phyloP scores from a whole-genome alignment of 2,797 vertebrate genomes.

The Triplophysa bombifrons region DNA sequence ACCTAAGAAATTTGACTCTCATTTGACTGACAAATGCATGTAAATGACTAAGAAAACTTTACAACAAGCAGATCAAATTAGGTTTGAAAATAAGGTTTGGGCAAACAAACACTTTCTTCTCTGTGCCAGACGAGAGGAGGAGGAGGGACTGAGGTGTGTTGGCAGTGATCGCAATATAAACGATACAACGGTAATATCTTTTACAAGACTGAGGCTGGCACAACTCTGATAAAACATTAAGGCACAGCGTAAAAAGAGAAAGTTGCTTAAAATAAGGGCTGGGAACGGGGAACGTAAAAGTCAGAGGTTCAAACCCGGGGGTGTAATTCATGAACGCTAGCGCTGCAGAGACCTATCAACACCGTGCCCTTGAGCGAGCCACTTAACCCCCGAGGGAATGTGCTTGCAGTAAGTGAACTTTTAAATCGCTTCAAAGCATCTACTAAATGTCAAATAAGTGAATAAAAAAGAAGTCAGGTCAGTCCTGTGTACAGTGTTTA shows the following conservation, averaged over 20 bases:
- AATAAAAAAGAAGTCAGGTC: conserved; percentile 53
- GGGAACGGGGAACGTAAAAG: conserved; percentile 23
- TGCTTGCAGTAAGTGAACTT: conserved; percentile 42
- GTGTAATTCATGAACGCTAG: conserved; percentile 25
- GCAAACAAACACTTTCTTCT: conserved; percentile 43
- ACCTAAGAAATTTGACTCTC: background rate
- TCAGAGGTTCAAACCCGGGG: conserved; percentile 14
- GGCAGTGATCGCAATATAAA: conserved; percentile 53
- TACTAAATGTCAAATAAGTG: conserved; percentile 46
- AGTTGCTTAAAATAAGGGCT: conserved; percentile 3
- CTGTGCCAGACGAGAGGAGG: conserved; percentile 23
- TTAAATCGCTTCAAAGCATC: conserved; percentile 34
- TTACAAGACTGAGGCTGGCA: conserved; percentile 61
- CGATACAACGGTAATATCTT: conserved; percentile 59
- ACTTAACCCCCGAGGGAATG: conserved; percentile 39
- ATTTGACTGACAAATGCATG: conserved; percentile 65
- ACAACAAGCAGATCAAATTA: conserved; percentile 51
- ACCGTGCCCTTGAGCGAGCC: conserved; percentile 36
- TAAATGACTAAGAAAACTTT: conserved; percentile 50
- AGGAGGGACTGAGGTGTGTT: background rate
- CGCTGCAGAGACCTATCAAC: conserved; percentile 25
- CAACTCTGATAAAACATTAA: conserved; percentile 57
- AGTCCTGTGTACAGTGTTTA: conserved; percentile 43
- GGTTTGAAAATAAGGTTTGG: conserved; percentile 27
- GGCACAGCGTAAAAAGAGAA: conserved; percentile 26